Percentiles rank a stretch among this genome's conserved stretches.
These are phyloP conservation scores for Rhabdomys dilectus DNA, from an alignment of 2,113 vertebrate species.

Conservation along the genomic window DNA sequence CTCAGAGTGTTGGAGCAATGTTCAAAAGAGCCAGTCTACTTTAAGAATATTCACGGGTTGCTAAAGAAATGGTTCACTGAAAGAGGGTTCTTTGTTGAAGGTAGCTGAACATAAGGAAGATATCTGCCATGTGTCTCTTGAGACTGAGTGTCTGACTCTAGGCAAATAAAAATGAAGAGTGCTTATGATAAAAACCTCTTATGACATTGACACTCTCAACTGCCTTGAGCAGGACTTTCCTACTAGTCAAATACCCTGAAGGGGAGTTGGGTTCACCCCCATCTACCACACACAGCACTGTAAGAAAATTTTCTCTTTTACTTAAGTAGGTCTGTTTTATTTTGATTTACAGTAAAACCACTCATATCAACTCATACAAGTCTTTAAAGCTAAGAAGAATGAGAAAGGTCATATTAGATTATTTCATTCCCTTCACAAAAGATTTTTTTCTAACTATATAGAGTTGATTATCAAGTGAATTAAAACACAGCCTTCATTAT, in stretches of 20 bases:
- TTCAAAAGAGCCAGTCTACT: background rate
- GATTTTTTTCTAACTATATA: background rate
- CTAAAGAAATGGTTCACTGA: background rate
- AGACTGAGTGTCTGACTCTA: background rate
- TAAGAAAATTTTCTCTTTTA: constrained; percentile 10
- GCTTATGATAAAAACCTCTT: background rate
- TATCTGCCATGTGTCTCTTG: background rate
- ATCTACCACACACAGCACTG: background rate
- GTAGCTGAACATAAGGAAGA: background rate
- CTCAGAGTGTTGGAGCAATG: background rate
- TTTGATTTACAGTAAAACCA: background rate
- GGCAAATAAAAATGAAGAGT: background rate
- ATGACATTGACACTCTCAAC: background rate
- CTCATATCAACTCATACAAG: background rate
- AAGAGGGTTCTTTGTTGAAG: background rate
- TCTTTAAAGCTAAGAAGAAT: background rate
- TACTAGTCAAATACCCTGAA: background rate
- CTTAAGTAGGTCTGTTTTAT: background rate
- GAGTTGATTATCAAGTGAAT: constrained; percentile 15
- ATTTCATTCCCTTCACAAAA: background rate
- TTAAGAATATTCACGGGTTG: background rate
- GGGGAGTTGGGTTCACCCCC: background rate
- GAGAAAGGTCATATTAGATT: constrained; percentile 39
- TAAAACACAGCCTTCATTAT: constrained; percentile 62
- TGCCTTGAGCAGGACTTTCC: background rate